phyloP scores from a whole-genome alignment of 2,797 vertebrate genomes.

The Crenichthys baileyi region DNA sequence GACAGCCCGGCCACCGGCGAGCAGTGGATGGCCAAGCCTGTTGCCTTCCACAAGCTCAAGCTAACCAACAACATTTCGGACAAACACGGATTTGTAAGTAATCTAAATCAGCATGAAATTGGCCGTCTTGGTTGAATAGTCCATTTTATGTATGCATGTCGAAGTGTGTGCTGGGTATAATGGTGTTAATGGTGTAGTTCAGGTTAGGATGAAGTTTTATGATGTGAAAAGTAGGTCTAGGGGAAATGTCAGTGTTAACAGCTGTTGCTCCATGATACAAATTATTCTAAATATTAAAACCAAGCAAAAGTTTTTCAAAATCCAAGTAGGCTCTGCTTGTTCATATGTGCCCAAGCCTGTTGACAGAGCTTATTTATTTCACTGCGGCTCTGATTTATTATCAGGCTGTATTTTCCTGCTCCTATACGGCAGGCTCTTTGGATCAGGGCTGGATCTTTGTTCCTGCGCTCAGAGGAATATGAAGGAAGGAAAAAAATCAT shows the following conservation, averaged over 20 bases:
- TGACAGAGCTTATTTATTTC: background rate
- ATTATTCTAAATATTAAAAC: background rate
- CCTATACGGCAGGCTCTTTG: background rate
- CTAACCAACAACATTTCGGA: slow-evolving; percentile 99
- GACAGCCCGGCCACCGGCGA: slow-evolving; percentile 97
- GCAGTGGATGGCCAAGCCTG: slow-evolving; percentile 99
- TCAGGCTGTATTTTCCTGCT: background rate
- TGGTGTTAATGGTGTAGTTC: background rate
- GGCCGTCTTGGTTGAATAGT: background rate
- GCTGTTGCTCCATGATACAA: background rate
- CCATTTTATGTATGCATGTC: background rate
- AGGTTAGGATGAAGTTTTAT: background rate
- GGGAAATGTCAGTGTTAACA: background rate
- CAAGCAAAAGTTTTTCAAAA: background rate
- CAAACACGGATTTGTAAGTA: slow-evolving; percentile 99
- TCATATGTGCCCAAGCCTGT: background rate
- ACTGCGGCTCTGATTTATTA: background rate
- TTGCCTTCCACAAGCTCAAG: slow-evolving; percentile 97
- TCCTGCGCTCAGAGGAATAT: background rate
- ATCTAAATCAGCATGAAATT: background rate
- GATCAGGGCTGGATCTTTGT: background rate
- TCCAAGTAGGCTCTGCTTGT: background rate
- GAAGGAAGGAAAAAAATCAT: background rate
- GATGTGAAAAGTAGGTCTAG: background rate
- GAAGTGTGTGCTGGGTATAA: background rate